Percentiles rank a stretch among this genome's conserved stretches.
Conservation (phyloP, 2,113 vertebrate species). For the Microcebus ravelobensis region DNA sequence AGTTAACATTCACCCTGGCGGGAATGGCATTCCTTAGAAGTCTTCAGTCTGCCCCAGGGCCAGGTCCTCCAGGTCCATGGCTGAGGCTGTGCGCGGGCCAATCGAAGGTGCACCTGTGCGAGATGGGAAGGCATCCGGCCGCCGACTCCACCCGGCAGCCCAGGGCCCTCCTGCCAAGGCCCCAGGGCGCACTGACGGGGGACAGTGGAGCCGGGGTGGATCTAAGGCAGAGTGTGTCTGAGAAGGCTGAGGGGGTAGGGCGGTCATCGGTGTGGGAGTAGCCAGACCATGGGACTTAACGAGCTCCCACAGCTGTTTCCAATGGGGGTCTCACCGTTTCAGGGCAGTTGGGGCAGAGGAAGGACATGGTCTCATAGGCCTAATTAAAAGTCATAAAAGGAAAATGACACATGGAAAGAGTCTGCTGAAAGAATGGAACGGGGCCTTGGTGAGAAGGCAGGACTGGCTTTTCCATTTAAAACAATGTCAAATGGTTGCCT, state of each 20-base stretch:
- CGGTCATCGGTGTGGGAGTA: background rate
- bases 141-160: background rate
- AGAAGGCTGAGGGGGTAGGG: background rate
- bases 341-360: background rate
- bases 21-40: background rate
- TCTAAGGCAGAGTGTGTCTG: background rate
- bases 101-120: background rate
- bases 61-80: background rate
- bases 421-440: background rate
- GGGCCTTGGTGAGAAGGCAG: background rate
- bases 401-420: conserved; percentile 57
- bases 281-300: conserved; percentile 34
- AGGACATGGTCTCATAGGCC: background rate
- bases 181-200: background rate
- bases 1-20: background rate
- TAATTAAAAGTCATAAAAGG: conserved; percentile 69
- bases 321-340: conserved; percentile 43
- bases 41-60: background rate
- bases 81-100: background rate
- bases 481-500: background rate
- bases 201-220: background rate
- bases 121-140: background rate
- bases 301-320: conserved; percentile 51
- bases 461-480: conserved; percentile 25
- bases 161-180: background rate